These are phyloP conservation scores for Ariolimax columbianus DNA, from an alignment of 2,888 invertebrate genomes.

Conservation along the genomic window DNA sequence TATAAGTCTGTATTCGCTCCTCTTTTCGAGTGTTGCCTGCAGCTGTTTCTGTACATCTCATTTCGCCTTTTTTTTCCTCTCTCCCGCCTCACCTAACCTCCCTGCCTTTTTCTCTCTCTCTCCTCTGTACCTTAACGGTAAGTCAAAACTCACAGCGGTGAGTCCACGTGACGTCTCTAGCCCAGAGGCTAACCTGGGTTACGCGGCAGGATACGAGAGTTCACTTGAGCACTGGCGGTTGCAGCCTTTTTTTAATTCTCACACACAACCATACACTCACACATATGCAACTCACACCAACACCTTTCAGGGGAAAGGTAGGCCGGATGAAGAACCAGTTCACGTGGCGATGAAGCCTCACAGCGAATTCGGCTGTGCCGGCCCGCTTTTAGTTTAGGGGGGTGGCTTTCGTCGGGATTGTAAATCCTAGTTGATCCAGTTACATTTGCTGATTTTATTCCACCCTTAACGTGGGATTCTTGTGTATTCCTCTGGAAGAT, in stretches of 20 bases:
- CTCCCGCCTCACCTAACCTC: constrained; percentile 5
- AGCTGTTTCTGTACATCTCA: background rate
- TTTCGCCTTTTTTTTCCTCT: background rate
- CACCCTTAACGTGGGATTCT: background rate
- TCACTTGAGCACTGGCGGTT: background rate
- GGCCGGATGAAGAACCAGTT: background rate
- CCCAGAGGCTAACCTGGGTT: background rate
- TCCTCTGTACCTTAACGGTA: background rate
- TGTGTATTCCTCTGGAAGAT: background rate
- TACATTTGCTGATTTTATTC: background rate
- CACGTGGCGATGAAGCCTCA: background rate
- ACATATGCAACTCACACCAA: background rate
- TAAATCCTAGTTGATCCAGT: background rate
- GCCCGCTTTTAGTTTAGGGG: background rate
- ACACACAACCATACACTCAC: background rate
- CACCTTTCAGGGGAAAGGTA: background rate
- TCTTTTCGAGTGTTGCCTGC: background rate
- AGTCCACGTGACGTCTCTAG: background rate
- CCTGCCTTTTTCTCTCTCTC: background rate
- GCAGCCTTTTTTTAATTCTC: background rate
- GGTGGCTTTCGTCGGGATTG: background rate
- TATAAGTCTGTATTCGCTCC: background rate
- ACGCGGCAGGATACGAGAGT: background rate
- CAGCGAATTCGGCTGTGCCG: background rate
- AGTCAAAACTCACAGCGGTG: background rate